A percentile compares a stretch with the other conserved stretches of the same genome.
Evolutionary conservation across 92 coral and sea anemone genomes (phyloP).

Genomic region (Porites rus): DNA sequence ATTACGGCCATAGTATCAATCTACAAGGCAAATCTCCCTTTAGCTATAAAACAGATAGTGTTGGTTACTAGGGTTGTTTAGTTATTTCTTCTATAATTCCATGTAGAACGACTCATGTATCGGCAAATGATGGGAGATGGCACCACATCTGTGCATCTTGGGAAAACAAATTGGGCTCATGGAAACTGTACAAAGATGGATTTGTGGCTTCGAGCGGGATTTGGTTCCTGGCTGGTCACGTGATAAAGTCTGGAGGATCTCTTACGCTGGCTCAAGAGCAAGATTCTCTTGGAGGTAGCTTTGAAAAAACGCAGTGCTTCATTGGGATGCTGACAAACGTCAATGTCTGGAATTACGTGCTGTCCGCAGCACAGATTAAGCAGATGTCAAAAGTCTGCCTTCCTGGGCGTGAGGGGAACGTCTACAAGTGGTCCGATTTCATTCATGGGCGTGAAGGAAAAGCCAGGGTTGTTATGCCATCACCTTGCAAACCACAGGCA

Average conservation of each 20-base stretch:
- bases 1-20: no score
- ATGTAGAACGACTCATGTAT: not conserved
- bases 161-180: slow-evolving; percentile 41
- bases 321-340: slow-evolving; percentile 49
- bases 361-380: slow-evolving; percentile 38
- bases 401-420: slow-evolving; percentile 24
- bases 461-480: slow-evolving; percentile 16
- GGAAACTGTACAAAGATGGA: slow-evolving; percentile 58
- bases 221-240: slow-evolving; percentile 21
- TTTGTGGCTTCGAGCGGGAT: slow-evolving; percentile 19
- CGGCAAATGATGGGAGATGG: slow-evolving; percentile 60
- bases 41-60: no score
- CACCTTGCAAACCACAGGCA: slow-evolving; percentile 12
- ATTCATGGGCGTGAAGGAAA: slow-evolving; percentile 25
- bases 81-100: not conserved
- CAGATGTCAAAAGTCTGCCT: slow-evolving; percentile 27
- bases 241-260: slow-evolving; percentile 33
- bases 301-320: not conserved
- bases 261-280: slow-evolving; percentile 59
- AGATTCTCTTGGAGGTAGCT: slow-evolving; percentile 28
- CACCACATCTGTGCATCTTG: slow-evolving; percentile 66
- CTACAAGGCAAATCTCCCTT: no score
- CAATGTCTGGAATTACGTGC: slow-evolving; percentile 53
- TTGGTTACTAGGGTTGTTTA: no score
- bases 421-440: slow-evolving; percentile 40